A percentile compares a stretch with the other conserved stretches of the same genome.
These are phyloP conservation scores for Trichogramma dendrolimi DNA, from an alignment of 2,888 invertebrate genomes.

Conservation along the genomic window DNA sequence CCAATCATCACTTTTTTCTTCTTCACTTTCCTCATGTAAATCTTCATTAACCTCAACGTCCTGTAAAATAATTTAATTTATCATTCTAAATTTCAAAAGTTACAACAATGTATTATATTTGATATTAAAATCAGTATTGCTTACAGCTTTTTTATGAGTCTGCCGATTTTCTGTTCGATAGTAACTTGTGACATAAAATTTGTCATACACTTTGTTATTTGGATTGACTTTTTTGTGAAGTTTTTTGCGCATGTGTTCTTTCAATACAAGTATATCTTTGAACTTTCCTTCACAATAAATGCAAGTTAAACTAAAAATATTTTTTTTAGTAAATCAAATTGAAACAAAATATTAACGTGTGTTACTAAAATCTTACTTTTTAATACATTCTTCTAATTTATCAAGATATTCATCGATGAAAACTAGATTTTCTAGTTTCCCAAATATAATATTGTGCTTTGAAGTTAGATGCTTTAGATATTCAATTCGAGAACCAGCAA, in stretches of 20 bases:
- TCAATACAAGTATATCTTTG: slow-evolving; percentile 78
- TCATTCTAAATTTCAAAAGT: slow-evolving; percentile 6
- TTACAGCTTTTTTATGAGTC: slow-evolving; percentile 3
- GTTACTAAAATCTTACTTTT: slow-evolving; percentile 54
- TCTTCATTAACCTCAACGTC: slow-evolving; percentile 32
- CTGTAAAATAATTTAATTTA: slow-evolving; percentile 12
- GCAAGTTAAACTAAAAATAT: slow-evolving; percentile 65
- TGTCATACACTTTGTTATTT: slow-evolving; percentile 80
- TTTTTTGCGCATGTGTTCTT: slow-evolving; percentile 97
- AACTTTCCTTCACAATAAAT: slow-evolving; percentile 91
- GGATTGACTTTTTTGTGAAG: slow-evolving; percentile 93
- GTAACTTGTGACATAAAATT: slow-evolving; percentile 68
- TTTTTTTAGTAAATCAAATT: not conserved
- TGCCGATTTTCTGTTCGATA: slow-evolving; percentile 35
- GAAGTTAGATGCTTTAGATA: slow-evolving; percentile 80
- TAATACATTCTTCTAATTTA: slow-evolving; percentile 71
- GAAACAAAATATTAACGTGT: slow-evolving; percentile 1
- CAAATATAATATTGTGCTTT: slow-evolving; percentile 86
- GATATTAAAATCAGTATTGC: slow-evolving; percentile 10
- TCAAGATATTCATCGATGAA: slow-evolving; percentile 81
- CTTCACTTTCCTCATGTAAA: slow-evolving; percentile 36
- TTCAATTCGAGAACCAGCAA: slow-evolving; percentile 59
- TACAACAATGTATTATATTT: slow-evolving; percentile 5
- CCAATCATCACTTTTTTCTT: slow-evolving; percentile 56
- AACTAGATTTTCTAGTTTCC: slow-evolving; percentile 88